Conservation (phyloP, 2,113 vertebrate genomes). For the Octodon degus region DNA sequence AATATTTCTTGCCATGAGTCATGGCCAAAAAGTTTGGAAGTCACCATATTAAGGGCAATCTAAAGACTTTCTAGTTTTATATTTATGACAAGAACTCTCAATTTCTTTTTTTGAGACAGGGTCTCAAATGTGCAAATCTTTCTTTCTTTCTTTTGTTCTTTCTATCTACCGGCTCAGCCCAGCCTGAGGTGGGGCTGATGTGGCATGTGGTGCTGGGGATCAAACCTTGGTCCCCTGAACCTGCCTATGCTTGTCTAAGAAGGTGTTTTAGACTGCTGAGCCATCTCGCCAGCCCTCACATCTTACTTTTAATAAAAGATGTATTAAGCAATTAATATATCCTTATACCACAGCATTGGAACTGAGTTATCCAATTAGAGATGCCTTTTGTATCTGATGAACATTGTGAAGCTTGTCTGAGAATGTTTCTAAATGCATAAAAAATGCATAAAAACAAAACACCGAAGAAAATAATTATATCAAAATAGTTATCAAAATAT, state of each 20-base stretch:
- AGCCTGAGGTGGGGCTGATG: no score
- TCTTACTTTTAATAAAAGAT: not conserved
- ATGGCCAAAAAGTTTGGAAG: slow-evolving; percentile 29
- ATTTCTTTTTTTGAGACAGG: not conserved
- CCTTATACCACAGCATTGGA: not conserved
- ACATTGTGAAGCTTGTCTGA: not conserved
- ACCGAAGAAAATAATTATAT: not conserved
- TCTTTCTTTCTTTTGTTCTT: no score
- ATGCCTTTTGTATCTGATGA: not conserved
- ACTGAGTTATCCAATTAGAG: not conserved
- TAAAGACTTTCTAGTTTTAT: not conserved
- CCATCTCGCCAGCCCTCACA: not conserved
- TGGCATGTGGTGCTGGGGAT: no score
- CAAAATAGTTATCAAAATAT: slow-evolving; percentile 6
- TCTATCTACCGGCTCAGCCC: no score
- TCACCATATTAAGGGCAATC: not conserved
- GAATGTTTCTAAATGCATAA: not conserved
- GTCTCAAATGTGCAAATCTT: no score
- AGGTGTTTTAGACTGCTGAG: no score
- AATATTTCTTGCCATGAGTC: not conserved
- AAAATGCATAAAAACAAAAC: slow-evolving; percentile 1
- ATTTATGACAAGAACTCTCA: not conserved
- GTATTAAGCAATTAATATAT: not conserved
- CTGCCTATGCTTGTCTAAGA: no score
- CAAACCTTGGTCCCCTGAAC: no score